Evolutionary conservation across 2,113 vertebrate genomes (phyloP).

Genomic region (Barbus barbus): DNA sequence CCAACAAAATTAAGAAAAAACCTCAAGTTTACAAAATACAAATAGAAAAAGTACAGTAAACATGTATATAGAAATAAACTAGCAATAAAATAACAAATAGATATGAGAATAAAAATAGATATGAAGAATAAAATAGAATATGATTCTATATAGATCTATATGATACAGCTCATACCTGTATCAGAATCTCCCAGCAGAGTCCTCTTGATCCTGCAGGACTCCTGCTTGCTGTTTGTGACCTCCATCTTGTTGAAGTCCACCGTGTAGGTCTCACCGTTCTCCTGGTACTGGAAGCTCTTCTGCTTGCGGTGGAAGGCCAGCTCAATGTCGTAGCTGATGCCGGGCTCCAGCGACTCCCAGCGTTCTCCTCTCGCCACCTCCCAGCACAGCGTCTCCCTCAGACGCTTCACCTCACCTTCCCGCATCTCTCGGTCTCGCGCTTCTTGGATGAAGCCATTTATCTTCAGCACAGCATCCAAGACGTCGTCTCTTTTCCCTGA

Average conservation of each 20-base stretch:
- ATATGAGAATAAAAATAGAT: too few relatives aligned
- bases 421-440: slow-evolving; percentile 41
- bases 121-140: too few relatives aligned
- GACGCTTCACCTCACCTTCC: slow-evolving; percentile 52
- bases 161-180: slow-evolving; percentile 52
- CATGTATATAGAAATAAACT: too few relatives aligned
- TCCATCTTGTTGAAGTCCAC: slow-evolving; percentile 56
- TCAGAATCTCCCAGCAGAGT: slow-evolving; percentile 53
- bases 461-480: slow-evolving; percentile 48
- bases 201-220: slow-evolving; percentile 49
- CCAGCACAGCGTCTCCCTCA: slow-evolving; percentile 59
- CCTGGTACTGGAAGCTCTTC: slow-evolving; percentile 21
- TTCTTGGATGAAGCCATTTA: slow-evolving; percentile 51
- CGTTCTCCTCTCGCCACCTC: slow-evolving; percentile 41
- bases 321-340: slow-evolving; percentile 60
- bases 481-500: slow-evolving; percentile 60
- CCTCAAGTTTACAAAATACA: too few relatives aligned
- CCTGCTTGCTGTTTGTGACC: slow-evolving; percentile 47
- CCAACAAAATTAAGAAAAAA: too few relatives aligned
- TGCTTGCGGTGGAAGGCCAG: slow-evolving; percentile 51
- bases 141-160: too few relatives aligned
- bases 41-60: too few relatives aligned
- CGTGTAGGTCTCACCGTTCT: slow-evolving; percentile 45
- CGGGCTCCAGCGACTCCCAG: slow-evolving; percentile 42
- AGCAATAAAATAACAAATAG: too few relatives aligned